A percentile compares a stretch with the other conserved stretches of the same genome.
These are phyloP conservation scores for Morone chrysops DNA, from an alignment of 2,113 vertebrate genomes.

Conservation along the genomic window DNA sequence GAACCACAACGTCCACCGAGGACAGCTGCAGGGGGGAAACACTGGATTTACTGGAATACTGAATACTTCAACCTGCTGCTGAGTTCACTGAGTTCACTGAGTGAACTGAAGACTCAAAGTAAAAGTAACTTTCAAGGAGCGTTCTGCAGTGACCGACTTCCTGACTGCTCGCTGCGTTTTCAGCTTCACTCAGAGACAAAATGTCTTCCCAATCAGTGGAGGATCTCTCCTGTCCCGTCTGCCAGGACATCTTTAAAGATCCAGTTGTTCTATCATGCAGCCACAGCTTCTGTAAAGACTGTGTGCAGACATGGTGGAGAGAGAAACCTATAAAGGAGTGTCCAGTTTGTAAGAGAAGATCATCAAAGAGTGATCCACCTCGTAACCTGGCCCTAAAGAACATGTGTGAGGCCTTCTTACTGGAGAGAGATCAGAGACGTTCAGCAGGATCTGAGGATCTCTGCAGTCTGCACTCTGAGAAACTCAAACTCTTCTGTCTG, in stretches of 20 bases:
- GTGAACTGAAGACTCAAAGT: not conserved
- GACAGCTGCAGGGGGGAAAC: not conserved
- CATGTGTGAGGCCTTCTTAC: conserved; percentile 51
- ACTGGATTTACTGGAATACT: conserved; percentile 1
- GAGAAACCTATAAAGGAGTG: too few species aligned
- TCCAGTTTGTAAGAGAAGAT: too few species aligned
- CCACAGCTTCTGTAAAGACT: conserved; percentile 62
- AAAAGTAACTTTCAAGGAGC: conserved; percentile 37
- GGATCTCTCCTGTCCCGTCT: conserved; percentile 50
- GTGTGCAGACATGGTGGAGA: conserved; percentile 52
- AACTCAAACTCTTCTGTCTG: too few species aligned
- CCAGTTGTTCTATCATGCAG: conserved; percentile 55
- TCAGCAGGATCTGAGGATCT: too few species aligned
- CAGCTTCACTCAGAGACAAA: conserved; percentile 9
- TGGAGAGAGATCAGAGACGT: too few species aligned
- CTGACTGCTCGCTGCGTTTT: not conserved
- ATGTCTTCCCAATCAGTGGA: conserved; percentile 39
- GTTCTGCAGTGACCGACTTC: not conserved
- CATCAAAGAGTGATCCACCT: conserved; percentile 30
- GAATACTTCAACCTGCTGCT: conserved; percentile 8
- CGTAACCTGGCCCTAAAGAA: conserved; percentile 57
- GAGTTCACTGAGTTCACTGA: too few species aligned
- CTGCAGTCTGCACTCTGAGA: too few species aligned
- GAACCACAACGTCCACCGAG: not conserved
- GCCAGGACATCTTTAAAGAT: conserved; percentile 14